Evolutionary conservation across 2,113 vertebrate genomes (phyloP), one percentile per base, ranked within the genome.

Genomic region (Cavia aperea): DNA sequence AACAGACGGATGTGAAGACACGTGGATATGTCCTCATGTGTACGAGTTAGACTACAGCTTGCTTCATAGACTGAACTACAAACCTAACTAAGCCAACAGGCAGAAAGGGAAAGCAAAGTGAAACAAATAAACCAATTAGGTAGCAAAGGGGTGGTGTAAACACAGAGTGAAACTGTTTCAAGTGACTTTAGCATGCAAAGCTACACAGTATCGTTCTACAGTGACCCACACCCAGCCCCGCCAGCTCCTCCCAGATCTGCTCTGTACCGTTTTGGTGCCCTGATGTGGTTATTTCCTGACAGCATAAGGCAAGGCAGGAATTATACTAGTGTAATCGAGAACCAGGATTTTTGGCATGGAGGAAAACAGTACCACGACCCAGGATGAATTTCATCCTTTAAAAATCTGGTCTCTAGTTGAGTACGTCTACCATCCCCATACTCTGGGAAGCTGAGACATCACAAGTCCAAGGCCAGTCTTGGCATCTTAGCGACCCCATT

Each of bases 61-160:
- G 23, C 43, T 68, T 70, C 43, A 85, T 11, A 91, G 33, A 79
- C 54, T 29, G 56, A 68, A 90, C 46, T 83, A 49, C n/a, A 95
- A 93, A 86, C 60, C 56, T 66, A 68, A 65, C 43, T 85, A 95
- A 92, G 83, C 15, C 49, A 94, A 85, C 5, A 33, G 1, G 3
- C 43, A 51, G 36, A 85, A 94, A 92, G 72, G 46, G 62, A 92
- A 62, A 95, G 86, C 18, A 66, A 91, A 86, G 58, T 31, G 68
- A 93, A 49, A 65, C 78, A 86, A 94, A 86, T 23, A 23, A 95
- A 94, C 66, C 81, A 68, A 43, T 43, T 63, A 73, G 63, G 78
- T 79, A 90, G 31, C 77, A 46, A 49, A 58, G 2, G 73, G 23
- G 39, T 88, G 33, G 84, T 29, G 16, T 6, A 72, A 81, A 4